These are phyloP conservation scores for Ditylenchus weischeri DNA, from an alignment of 2,888 invertebrate species.

Conservation along the genomic window DNA sequence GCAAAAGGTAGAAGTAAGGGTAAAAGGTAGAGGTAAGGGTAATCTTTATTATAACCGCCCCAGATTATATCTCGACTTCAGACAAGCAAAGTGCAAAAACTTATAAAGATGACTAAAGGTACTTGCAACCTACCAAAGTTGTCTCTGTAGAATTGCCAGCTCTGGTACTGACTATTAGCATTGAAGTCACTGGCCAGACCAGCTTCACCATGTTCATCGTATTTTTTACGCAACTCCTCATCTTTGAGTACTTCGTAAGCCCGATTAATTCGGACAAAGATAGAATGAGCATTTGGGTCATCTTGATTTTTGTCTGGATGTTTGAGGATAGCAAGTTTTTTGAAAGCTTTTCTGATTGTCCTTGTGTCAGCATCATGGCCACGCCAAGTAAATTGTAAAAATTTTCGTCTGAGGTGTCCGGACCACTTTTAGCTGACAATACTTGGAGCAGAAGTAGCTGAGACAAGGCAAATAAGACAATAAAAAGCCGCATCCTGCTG, in stretches of 20 bases:
- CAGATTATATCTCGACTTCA: too few relatives aligned
- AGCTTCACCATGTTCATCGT: constrained; percentile 74
- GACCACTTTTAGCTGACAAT: neutral
- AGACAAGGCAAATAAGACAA: neutral
- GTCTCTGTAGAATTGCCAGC: constrained; percentile 76
- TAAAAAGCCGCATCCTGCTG: neutral
- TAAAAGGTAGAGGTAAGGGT: too few relatives aligned
- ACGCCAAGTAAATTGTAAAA: constrained; percentile 71
- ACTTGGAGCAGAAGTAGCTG: neutral
- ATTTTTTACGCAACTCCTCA: constrained; percentile 73
- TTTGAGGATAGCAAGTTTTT: constrained; percentile 71
- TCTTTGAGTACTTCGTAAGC: constrained; percentile 85
- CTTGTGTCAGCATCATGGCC: constrained; percentile 68
- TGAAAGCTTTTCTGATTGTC: constrained; percentile 75
- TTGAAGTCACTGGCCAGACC: constrained; percentile 66
- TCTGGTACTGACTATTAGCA: constrained; percentile 71
- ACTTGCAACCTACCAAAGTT: constrained; percentile 68
- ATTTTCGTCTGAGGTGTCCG: neutral
- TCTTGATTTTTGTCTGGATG: constrained; percentile 79
- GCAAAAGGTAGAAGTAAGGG: too few relatives aligned
- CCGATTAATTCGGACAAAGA: constrained; percentile 75
- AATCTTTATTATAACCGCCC: too few relatives aligned
- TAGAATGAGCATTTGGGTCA: constrained; percentile 72
- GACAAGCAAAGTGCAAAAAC: too few relatives aligned
- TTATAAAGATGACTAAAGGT: neutral